Percentiles rank a stretch among this genome's conserved stretches.
These are phyloP conservation scores for Glaucopsyche alexis DNA, from an alignment of 2,888 invertebrate genomes.

Conservation along the genomic window DNA sequence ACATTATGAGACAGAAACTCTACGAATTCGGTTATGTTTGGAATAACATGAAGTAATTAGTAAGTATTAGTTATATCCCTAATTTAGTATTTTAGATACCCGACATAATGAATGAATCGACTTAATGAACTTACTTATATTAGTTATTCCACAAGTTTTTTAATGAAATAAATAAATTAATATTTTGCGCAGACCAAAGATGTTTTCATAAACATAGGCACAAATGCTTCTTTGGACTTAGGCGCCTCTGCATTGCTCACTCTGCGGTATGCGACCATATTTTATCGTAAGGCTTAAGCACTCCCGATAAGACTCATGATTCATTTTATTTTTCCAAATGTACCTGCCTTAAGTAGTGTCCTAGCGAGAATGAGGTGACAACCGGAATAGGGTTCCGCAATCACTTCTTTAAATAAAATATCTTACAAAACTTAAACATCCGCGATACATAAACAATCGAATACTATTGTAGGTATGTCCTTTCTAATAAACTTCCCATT, in stretches of 20 bases:
- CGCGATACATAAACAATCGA: too few relatives aligned
- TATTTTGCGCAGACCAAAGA: too few relatives aligned
- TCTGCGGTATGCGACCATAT: constrained; percentile 45
- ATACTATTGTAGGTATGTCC: neutral
- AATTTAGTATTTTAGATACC: too few relatives aligned
- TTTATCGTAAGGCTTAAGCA: constrained; percentile 64
- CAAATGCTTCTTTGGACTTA: neutral
- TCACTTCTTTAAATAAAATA: neutral
- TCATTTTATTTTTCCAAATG: constrained; percentile 49
- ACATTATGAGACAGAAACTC: too few relatives aligned
- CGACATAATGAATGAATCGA: too few relatives aligned
- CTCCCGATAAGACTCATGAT: constrained; percentile 61
- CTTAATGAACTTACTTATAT: too few relatives aligned
- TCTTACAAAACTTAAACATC: neutral
- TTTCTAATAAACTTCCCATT: neutral
- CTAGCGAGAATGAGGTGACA: constrained; percentile 38
- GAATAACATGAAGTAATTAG: too few relatives aligned
- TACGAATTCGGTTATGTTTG: too few relatives aligned
- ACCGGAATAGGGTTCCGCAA: constrained; percentile 34
- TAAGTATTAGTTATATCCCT: too few relatives aligned
- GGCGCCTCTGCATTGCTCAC: constrained; percentile 31
- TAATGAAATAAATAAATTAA: too few relatives aligned
- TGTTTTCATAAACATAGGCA: neutral
- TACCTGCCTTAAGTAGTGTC: constrained; percentile 41
- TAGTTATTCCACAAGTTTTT: too few relatives aligned